Evolutionary conservation across 2,888 invertebrate species (phyloP).

Genomic region (Pterostichus madidus): DNA sequence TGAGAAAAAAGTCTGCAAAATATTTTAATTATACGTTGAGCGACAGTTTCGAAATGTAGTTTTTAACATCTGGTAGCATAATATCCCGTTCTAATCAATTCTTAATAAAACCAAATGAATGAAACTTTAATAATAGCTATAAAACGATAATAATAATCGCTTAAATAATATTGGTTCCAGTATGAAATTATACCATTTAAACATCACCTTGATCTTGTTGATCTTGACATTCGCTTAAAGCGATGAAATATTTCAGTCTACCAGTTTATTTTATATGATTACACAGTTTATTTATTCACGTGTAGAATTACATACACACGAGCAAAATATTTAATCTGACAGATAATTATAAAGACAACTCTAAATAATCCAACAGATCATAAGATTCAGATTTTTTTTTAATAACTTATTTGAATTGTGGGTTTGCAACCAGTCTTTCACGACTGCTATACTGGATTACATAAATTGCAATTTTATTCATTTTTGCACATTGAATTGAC

Average conservation of each 20-base stretch:
- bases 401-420: background rate
- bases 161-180: conserved; percentile 8
- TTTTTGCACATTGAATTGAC: no score
- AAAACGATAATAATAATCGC: conserved; percentile 11
- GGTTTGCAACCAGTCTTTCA: background rate
- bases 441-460: background rate
- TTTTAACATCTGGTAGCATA: no score
- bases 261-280: conserved; percentile 14
- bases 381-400: background rate
- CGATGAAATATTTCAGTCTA: conserved; percentile 23
- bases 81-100: background rate
- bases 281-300: conserved; percentile 15
- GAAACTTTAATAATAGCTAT: background rate
- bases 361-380: conserved; percentile 3
- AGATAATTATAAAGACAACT: conserved; percentile 19
- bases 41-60: no score
- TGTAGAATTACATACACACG: conserved; percentile 18
- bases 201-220: conserved; percentile 32
- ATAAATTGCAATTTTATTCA: background rate
- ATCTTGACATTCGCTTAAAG: conserved; percentile 26
- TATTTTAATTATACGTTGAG: no score
- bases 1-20: no score
- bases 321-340: conserved; percentile 22
- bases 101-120: conserved; percentile 9
- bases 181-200: conserved; percentile 18